Percentiles rank a stretch among this genome's conserved stretches.
Evolutionary conservation across 2,888 invertebrate species (phyloP).

Genomic region (Julus scanicus): DNA sequence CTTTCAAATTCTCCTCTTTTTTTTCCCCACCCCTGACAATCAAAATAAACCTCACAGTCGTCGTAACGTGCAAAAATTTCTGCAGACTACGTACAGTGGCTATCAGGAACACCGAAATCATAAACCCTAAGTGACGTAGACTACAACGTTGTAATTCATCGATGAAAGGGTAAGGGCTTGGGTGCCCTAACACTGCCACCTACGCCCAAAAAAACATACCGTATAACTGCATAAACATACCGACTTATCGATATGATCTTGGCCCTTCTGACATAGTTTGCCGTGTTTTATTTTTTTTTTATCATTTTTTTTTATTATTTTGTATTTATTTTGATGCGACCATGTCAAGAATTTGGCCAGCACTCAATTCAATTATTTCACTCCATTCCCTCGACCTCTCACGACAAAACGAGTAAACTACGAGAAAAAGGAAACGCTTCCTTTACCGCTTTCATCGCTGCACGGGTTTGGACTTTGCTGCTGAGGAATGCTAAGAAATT

Average conservation of each 20-base stretch:
- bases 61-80: not conserved
- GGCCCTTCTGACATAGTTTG: not conserved
- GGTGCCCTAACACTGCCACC: not conserved
- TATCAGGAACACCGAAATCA: not conserved
- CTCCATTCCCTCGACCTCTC: not conserved
- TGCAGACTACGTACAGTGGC: not conserved
- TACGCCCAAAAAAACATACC: slow-evolving; percentile 8
- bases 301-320: not conserved
- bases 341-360: not conserved
- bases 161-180: not conserved
- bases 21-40: not conserved
- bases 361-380: slow-evolving; percentile 39
- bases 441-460: not conserved
- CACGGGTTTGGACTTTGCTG: not conserved
- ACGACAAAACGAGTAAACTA: not conserved
- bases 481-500: not conserved
- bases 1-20: slow-evolving; percentile 23
- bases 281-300: not conserved
- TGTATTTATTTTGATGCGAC: not conserved
- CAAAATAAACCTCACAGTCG: not conserved
- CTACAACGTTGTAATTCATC: not conserved
- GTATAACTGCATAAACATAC: not conserved
- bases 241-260: not conserved
- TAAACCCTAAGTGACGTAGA: not conserved
- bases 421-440: not conserved